A percentile compares a stretch with the other conserved stretches of the same genome.
Evolutionary conservation across 2,888 invertebrate genomes (phyloP).

Genomic region (Ptycholaimellus sp.): DNA sequence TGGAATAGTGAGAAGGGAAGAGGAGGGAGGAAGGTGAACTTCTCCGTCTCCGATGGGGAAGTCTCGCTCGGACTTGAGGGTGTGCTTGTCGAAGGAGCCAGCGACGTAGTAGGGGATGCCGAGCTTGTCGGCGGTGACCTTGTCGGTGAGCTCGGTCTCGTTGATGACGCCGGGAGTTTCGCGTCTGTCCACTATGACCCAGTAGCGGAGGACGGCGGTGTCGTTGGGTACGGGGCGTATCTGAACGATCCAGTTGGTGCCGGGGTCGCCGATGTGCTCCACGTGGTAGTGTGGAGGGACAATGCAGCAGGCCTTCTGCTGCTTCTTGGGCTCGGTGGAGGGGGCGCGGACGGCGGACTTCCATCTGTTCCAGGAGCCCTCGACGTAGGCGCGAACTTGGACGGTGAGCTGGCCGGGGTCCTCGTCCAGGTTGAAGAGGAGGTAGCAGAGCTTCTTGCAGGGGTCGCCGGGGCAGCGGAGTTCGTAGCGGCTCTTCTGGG

Average conservation of each 20-base stretch:
- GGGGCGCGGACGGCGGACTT: conserved; percentile 18
- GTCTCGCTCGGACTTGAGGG: conserved; percentile 16
- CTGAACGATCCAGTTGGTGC: conserved; percentile 18
- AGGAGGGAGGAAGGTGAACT: too few relatives aligned
- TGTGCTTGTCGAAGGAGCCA: conserved; percentile 21
- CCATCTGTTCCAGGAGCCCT: conserved; percentile 22
- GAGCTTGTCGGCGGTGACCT: conserved; percentile 20
- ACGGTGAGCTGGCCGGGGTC: conserved; percentile 18
- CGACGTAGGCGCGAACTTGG: conserved; percentile 22
- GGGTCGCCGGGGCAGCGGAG: conserved; percentile 19
- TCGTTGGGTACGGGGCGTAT: too few relatives aligned
- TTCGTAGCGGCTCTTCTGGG: conserved; percentile 5
- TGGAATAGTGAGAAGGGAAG: too few relatives aligned
- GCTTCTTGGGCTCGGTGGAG: conserved; percentile 14
- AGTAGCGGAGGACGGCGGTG: conserved; percentile 16
- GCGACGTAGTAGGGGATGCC: conserved; percentile 24
- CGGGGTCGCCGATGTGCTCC: conserved; percentile 18
- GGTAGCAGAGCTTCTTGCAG: conserved; percentile 22
- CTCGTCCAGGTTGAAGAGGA: conserved; percentile 22
- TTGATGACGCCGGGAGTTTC: conserved; percentile 23
- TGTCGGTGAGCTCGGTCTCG: conserved; percentile 23
- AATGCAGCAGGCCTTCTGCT: conserved; percentile 19
- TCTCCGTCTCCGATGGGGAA: conserved; percentile 20
- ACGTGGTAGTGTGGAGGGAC: conserved; percentile 24
- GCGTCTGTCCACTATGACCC: conserved; percentile 23